Percentiles rank a stretch among this genome's conserved stretches.
Evolutionary conservation across 1,140 invertebrate species (phyloP).

Genomic region (Papilio polytes): DNA sequence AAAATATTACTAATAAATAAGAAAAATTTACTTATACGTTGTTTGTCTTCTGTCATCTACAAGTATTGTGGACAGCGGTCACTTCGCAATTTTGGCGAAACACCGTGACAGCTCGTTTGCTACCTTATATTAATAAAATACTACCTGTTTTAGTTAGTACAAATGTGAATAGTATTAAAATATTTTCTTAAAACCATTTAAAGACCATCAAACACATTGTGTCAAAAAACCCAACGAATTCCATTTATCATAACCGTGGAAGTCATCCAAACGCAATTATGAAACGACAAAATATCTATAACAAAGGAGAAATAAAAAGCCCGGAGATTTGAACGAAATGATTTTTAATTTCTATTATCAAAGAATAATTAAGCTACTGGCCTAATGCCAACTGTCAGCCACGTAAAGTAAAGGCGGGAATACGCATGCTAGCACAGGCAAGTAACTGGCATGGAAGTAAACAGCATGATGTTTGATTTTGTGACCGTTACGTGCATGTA

Average conservation of each 20-base stretch:
- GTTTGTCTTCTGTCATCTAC: no score
- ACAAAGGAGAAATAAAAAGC: conserved; percentile 10
- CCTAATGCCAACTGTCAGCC: background rate
- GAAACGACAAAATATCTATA: background rate
- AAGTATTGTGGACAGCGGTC: no score
- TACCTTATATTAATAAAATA: no score
- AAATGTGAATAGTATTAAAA: background rate
- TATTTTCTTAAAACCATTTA: background rate
- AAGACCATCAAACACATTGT: background rate
- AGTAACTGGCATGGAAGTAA: no score
- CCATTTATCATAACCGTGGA: conserved; percentile 13
- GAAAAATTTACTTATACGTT: no score
- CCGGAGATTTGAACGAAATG: conserved; percentile 1
- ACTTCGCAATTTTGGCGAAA: no score
- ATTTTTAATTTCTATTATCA: conserved; percentile 25
- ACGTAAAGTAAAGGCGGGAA: background rate
- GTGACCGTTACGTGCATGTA: no score
- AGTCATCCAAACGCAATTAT: conserved; percentile 22
- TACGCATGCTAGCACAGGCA: no score
- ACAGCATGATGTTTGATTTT: no score
- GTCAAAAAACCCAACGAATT: background rate
- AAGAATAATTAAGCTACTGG: conserved; percentile 21
- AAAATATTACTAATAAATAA: no score
- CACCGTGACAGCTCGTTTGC: no score
- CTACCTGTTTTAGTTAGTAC: no score